Percentiles rank a stretch among this genome's conserved stretches.
Evolutionary conservation across 2,113 vertebrate species (phyloP).

Genomic region (Lophius piscatorius): DNA sequence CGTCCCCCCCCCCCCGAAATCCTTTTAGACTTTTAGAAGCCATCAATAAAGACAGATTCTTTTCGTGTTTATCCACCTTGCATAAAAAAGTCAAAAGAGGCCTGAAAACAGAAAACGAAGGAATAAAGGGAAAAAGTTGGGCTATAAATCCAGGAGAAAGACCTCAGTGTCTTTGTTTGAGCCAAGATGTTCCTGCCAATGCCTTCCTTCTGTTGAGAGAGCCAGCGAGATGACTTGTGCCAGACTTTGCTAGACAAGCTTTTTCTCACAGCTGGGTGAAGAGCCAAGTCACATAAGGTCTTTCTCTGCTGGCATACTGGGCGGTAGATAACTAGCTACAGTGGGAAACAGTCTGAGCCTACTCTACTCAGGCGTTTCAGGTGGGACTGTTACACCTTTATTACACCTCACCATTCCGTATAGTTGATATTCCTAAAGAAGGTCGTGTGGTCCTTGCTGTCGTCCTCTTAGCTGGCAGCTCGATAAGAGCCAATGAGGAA

Average conservation of each 20-base stretch:
- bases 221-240: constrained; percentile 50
- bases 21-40: constrained; percentile 30
- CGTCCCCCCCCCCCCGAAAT: constrained; percentile 54
- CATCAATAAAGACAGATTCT: constrained; percentile 40
- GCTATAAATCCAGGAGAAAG: constrained; percentile 52
- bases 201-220: constrained; percentile 27
- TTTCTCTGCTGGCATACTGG: constrained; percentile 44
- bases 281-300: constrained; percentile 60
- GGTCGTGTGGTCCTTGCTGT: too few relatives aligned
- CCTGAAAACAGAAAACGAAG: constrained; percentile 27
- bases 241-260: constrained; percentile 57
- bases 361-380: too few relatives aligned
- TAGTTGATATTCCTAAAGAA: too few relatives aligned
- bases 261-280: constrained; percentile 67
- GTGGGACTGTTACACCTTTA: too few relatives aligned
- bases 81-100: constrained; percentile 41
- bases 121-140: constrained; percentile 34
- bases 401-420: too few relatives aligned
- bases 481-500: too few relatives aligned
- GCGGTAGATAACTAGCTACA: constrained; percentile 36
- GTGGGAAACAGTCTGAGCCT: neutral
- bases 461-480: too few relatives aligned
- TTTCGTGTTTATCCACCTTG: constrained; percentile 36
- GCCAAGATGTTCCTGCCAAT: constrained; percentile 55
- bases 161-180: constrained; percentile 56